Evolutionary conservation across 2,797 vertebrate genomes (phyloP), one percentile per base, ranked within the genome.

Genomic region (Phrynocephalus forsythii): DNA sequence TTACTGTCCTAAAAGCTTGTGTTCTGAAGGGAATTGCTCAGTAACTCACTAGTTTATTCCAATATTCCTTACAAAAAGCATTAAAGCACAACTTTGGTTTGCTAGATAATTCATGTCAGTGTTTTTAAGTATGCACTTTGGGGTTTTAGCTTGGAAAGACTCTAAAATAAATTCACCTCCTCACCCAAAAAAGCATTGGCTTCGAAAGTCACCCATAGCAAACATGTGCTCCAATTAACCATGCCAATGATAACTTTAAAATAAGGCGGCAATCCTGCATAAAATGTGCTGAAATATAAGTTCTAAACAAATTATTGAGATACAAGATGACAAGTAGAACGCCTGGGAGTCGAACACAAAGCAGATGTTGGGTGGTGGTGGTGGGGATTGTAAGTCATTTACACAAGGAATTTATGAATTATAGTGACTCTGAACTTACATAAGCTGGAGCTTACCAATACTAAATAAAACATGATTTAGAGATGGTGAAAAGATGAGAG

Each of bases 111-210:
- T 81, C 52, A 60, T 56, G 63, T n/a, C 71, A 82, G 20, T 28
- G 24, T 3, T 16, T 11, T 16, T 8, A 28, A 44, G 44, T 87
- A 89, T 80, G 91, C 90, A 91, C 91, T 96, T 96, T 96, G 96
- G 92, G 95, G 95, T 95, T 97, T 89, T 95, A 96, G 95, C 95
- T 93, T 96, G 0, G 71, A 24, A 90, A 86, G 60, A 67, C 86
- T 83, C 87, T 86, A 80, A 73, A 81, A 86, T 80, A 79, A 86
- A 60, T 84, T 86, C 76, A 87, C 77, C 33, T 0, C 50, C 3
- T 68, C 86, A 44, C 6, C 0, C 68, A 83, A 9, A 3, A 76
- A 83, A 0, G 1, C 87, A 89, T 20, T 71, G 82, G 69, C 79
- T 85, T 88, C 84, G 83, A 82, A 66, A 26, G 24, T 28, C 56